These are phyloP conservation scores for Aleadryas rufinucha DNA, from an alignment of 2,113 vertebrate genomes.

Conservation along the genomic window DNA sequence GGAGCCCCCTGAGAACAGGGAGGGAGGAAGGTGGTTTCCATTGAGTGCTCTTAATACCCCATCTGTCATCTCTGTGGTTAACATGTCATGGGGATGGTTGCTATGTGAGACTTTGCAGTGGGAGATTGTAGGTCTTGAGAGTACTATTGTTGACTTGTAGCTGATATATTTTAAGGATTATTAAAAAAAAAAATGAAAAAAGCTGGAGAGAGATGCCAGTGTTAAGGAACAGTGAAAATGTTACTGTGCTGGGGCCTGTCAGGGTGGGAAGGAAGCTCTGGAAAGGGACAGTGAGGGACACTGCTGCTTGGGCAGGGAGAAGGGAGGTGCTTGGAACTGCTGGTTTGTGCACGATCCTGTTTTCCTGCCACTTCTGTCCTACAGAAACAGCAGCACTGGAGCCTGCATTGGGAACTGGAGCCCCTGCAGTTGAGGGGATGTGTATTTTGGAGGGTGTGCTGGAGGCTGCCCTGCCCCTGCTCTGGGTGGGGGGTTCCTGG, in stretches of 20 bases:
- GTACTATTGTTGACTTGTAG: neutral
- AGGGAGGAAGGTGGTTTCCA: constrained; percentile 56
- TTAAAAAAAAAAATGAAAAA: neutral
- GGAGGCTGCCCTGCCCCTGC: neutral
- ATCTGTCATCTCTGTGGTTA: constrained; percentile 64
- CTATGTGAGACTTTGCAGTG: neutral
- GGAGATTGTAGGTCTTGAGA: constrained; percentile 1
- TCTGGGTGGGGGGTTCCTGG: neutral
- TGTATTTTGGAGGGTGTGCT: neutral
- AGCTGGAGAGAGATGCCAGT: neutral
- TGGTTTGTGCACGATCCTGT: neutral
- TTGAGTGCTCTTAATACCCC: constrained; percentile 42
- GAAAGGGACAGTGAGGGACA: neutral
- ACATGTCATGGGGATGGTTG: constrained; percentile 20
- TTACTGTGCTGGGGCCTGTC: neutral
- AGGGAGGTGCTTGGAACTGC: neutral
- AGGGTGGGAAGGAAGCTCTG: neutral
- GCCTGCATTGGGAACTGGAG: neutral
- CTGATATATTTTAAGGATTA: neutral
- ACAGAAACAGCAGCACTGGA: neutral
- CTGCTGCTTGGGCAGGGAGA: neutral
- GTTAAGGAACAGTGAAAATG: neutral
- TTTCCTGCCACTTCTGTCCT: neutral
- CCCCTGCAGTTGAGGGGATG: neutral
- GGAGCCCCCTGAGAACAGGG: neutral